Conservation (phyloP, 2,888 invertebrate species). For the Amphipoea lucens region DNA sequence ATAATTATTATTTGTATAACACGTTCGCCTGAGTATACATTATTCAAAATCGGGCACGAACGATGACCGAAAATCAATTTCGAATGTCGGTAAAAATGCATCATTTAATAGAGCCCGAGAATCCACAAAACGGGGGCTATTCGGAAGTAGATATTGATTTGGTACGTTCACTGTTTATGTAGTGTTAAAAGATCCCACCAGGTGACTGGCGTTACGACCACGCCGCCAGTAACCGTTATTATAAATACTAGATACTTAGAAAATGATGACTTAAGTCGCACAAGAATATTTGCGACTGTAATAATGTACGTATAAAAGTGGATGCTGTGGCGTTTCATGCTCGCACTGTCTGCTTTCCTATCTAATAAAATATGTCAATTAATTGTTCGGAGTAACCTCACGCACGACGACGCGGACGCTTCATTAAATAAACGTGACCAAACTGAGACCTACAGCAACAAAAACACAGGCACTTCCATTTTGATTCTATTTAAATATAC, state of each 20-base stretch:
- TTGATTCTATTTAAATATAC: slow-evolving; percentile 43
- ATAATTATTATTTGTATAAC: slow-evolving; percentile 40
- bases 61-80: slow-evolving; percentile 41
- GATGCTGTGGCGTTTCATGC: slow-evolving; percentile 86
- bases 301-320: slow-evolving; percentile 86
- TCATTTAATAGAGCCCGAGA: slow-evolving; percentile 55
- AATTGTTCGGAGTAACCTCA: slow-evolving; percentile 73
- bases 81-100: slow-evolving; percentile 39
- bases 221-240: slow-evolving; percentile 76
- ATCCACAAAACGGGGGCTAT: slow-evolving; percentile 59
- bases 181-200: slow-evolving; percentile 84
- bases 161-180: slow-evolving; percentile 75
- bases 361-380: slow-evolving; percentile 83
- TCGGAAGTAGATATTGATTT: slow-evolving; percentile 74
- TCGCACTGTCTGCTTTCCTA: slow-evolving; percentile 84
- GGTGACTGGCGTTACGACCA: slow-evolving; percentile 71
- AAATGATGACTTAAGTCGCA: slow-evolving; percentile 82
- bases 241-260: slow-evolving; percentile 76
- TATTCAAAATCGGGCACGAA: slow-evolving; percentile 45
- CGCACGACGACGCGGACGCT: slow-evolving; percentile 52
- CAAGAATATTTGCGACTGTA: slow-evolving; percentile 79
- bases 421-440: slow-evolving; percentile 37
- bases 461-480: slow-evolving; percentile 49
- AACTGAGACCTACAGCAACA: slow-evolving; percentile 29
- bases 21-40: slow-evolving; percentile 45